These are phyloP conservation scores for Echeneis naucrates DNA, from an alignment of 2,797 vertebrate genomes.

Conservation along the genomic window DNA sequence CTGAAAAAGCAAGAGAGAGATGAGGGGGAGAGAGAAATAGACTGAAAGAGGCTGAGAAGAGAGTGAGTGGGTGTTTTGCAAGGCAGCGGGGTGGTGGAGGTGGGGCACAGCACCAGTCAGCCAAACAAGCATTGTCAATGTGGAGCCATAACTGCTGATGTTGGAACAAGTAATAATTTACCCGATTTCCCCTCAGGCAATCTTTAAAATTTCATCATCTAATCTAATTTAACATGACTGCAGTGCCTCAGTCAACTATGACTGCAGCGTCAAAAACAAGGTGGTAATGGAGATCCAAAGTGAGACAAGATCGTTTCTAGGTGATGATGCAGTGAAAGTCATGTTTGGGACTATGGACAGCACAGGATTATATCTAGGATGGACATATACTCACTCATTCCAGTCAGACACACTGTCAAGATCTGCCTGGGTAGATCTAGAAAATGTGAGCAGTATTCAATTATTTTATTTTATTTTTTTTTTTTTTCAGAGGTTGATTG, in stretches of 20 bases:
- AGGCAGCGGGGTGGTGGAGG: slow-evolving; percentile 59
- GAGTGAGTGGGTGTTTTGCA: slow-evolving; percentile 70
- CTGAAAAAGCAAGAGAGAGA: slow-evolving; percentile 38
- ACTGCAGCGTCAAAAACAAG: slow-evolving; percentile 56
- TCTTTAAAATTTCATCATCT: slow-evolving; percentile 74
- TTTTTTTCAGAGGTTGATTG: slow-evolving; percentile 13
- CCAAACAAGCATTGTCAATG: slow-evolving; percentile 67
- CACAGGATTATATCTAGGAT: slow-evolving; percentile 46
- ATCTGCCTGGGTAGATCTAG: slow-evolving; percentile 86
- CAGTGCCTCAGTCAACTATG: slow-evolving; percentile 52
- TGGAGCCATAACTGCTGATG: slow-evolving; percentile 70
- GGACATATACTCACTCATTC: slow-evolving; percentile 86
- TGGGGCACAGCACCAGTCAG: slow-evolving; percentile 66
- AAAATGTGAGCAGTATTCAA: slow-evolving; percentile 83
- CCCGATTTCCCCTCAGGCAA: slow-evolving; percentile 60
- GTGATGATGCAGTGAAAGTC: slow-evolving; percentile 33
- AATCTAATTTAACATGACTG: slow-evolving; percentile 71
- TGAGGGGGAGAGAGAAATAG: slow-evolving; percentile 2
- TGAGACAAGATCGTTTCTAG: slow-evolving; percentile 50
- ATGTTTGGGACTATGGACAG: slow-evolving; percentile 2
- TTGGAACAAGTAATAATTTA: slow-evolving; percentile 70
- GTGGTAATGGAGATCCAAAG: slow-evolving; percentile 50
- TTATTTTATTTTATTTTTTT: no score
- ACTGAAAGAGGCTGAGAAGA: slow-evolving; percentile 35
- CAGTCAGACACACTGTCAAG: slow-evolving; percentile 83